Evolutionary conservation across 1,140 invertebrate species (phyloP).

Genomic region (Drosophila nannoptera): DNA sequence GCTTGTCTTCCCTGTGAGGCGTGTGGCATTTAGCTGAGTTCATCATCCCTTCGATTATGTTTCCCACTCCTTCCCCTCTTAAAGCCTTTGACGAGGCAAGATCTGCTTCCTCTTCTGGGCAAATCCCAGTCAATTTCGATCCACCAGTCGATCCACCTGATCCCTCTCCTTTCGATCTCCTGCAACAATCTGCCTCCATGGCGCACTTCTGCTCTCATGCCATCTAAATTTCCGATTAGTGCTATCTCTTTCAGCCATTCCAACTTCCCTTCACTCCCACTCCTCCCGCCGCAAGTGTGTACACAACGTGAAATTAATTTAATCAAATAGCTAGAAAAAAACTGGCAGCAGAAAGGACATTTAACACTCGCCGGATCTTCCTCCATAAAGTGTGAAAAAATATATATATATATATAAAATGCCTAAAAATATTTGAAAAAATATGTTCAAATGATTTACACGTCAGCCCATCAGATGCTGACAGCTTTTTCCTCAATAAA

Average conservation of each 20-base stretch:
- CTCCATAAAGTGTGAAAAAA: constrained; percentile 20
- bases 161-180: too few species aligned
- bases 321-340: not conserved
- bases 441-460: constrained; percentile 31
- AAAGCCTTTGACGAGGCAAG: too few species aligned
- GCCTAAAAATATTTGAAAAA: constrained; percentile 5
- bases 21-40: too few species aligned
- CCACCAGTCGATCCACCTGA: too few species aligned
- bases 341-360: not conserved
- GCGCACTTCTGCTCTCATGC: not conserved
- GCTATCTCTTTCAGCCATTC: not conserved
- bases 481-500: constrained; percentile 15
- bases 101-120: too few species aligned
- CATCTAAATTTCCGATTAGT: too few species aligned
- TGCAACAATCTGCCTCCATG: too few species aligned
- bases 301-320: not conserved
- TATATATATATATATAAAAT: constrained; percentile 11
- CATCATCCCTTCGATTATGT: too few species aligned
- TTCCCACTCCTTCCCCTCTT: too few species aligned
- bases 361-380: constrained; percentile 2
- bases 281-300: too few species aligned
- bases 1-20: too few species aligned
- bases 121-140: too few species aligned
- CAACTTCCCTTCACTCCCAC: not conserved
- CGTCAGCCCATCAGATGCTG: constrained; percentile 2